These are phyloP conservation scores for Nothocercus julius DNA, from an alignment of 2,113 vertebrate genomes.

Conservation along the genomic window DNA sequence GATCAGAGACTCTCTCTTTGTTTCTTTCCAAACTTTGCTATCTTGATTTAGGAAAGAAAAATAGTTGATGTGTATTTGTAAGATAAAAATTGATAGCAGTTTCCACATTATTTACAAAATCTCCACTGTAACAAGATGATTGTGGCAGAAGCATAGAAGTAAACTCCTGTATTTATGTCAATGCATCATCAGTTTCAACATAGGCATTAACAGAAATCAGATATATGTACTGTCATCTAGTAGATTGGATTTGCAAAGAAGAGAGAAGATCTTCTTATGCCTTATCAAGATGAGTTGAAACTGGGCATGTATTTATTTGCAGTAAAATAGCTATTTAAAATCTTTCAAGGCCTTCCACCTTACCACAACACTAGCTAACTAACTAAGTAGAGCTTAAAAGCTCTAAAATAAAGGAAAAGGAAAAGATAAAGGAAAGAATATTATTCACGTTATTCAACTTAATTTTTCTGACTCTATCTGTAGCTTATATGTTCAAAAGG, in stretches of 20 bases:
- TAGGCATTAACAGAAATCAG: neutral
- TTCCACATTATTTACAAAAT: neutral
- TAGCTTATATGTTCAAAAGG: neutral
- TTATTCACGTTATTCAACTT: neutral
- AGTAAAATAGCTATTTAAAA: neutral
- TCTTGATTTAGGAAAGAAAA: neutral
- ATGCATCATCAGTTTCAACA: neutral
- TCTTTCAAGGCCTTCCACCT: neutral
- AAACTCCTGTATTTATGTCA: neutral
- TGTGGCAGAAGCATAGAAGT: neutral
- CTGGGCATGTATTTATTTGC: neutral
- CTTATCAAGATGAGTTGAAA: neutral
- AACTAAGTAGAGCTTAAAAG: neutral
- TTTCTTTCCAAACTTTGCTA: neutral
- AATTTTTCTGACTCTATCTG: neutral
- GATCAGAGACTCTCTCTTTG: neutral
- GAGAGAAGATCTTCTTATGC: neutral
- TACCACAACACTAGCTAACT: fast-evolving
- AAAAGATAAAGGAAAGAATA: fast-evolving
- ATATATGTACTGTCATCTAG: neutral
- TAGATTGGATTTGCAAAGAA: neutral
- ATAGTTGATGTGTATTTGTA: neutral
- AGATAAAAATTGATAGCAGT: neutral
- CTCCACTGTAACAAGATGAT: neutral
- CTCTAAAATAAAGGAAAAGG: too few species aligned